Base-by-base conservation (phyloP, 2,113 vertebrate genomes). In the Callipepla californica region DNA sequence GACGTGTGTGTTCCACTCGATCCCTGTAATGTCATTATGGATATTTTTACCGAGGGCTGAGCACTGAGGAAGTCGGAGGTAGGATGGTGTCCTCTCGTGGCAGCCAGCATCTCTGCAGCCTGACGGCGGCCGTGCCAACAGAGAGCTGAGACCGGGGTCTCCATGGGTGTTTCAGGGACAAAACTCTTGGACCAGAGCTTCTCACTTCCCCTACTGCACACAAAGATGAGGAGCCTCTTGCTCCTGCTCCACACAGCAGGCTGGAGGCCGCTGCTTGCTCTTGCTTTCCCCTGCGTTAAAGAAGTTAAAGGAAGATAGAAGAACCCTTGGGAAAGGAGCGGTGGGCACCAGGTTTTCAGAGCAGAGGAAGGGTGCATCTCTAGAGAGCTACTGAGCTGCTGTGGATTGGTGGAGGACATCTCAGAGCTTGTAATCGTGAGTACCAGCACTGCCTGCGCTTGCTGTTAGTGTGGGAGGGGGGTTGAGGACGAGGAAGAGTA, bases 31-130 rank as follows among this genome's bases (percentile, higher is more conserved):
- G 36, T 78, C 75, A 80, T 90, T 59, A 66, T 2, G 85, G 90
- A 89, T 81, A 66, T 93, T 96, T 97, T 84, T 63, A 15, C 20
- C 65, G 61, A 30, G 87, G 59, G 53, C 3, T 25, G 14, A 3
- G 80, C 6, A 14, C 32, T 18, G 61, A 75, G 51, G 17, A 90
- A 68, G 95, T 98, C 65, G 79, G 92, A 98, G 95, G 97, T 96
- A 89, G 93, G 51, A 86, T 93, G 93, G 92, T 97, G 97, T 96
- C 96, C 97, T 97, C 98, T 97, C 57, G 97, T 97, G 97, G 96
- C 90, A 68, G 81, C 51, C 48, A 40, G 30, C 47, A 73, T 84
- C 44, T 84, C 34, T 96, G 95, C 96, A 93, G 68, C 75, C 40
- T 78, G 44, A 1, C 25, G 66, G 36, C 10, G 1, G 45, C 47